Evolutionary conservation across 2,888 invertebrate species (phyloP).

Genomic region (Plusia festucae): DNA sequence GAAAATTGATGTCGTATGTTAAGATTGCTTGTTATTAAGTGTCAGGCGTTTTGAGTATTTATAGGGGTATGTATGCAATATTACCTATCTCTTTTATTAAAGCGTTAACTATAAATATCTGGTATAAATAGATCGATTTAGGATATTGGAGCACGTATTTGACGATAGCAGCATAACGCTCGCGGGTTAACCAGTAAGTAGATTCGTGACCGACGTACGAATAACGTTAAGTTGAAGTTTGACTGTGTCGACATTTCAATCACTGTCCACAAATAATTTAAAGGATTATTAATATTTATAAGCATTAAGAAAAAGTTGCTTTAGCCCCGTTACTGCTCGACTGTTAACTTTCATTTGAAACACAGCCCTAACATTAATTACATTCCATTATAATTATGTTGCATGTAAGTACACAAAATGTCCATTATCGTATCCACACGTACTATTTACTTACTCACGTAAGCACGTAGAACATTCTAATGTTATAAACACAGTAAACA

Average conservation of each 20-base stretch:
- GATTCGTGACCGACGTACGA: slow-evolving; percentile 4
- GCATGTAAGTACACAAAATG: slow-evolving; percentile 29
- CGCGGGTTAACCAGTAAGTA: slow-evolving; percentile 4
- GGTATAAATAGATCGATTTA: not conserved
- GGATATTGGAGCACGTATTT: not conserved
- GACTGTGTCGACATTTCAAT: not conserved
- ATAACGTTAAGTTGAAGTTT: not conserved
- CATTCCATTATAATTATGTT: slow-evolving; percentile 21
- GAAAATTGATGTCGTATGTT: not conserved
- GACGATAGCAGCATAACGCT: slow-evolving; percentile 2
- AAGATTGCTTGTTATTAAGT: not conserved
- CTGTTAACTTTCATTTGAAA: not conserved
- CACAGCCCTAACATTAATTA: slow-evolving; percentile 18
- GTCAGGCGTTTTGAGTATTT: not conserved
- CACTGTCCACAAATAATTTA: not conserved
- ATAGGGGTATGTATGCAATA: too few species aligned
- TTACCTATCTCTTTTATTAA: not conserved
- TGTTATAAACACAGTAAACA: slow-evolving; percentile 3
- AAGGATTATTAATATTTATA: not conserved
- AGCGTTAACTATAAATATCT: not conserved
- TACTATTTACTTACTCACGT: slow-evolving; percentile 15
- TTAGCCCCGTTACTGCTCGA: not conserved
- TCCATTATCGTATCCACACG: slow-evolving; percentile 20
- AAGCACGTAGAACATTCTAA: not conserved
- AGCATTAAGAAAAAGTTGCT: not conserved